Conservation (phyloP, 2,888 invertebrate genomes). For the Pyralis farinalis region DNA sequence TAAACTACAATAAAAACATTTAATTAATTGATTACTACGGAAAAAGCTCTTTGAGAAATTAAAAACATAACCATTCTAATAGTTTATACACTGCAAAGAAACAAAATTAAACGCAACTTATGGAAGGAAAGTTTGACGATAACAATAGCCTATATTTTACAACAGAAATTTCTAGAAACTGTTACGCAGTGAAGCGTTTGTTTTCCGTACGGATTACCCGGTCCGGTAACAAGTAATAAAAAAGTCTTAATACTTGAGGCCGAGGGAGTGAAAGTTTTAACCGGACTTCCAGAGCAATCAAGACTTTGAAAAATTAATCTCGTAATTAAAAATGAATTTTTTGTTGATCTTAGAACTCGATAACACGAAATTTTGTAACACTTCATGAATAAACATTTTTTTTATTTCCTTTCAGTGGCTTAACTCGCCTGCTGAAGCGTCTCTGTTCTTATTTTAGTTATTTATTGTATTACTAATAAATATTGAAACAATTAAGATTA, state of each 20-base stretch:
- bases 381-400: not conserved
- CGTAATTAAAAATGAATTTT: slow-evolving; percentile 47
- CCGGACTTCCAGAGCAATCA: slow-evolving; percentile 46
- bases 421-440: too few species aligned
- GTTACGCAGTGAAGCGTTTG: slow-evolving; percentile 21
- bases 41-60: too few species aligned
- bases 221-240: slow-evolving; percentile 52
- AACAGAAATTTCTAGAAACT: slow-evolving; percentile 3
- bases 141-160: not conserved
- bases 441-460: too few species aligned
- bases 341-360: slow-evolving; percentile 3
- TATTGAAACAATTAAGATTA: too few species aligned
- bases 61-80: not conserved
- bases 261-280: slow-evolving; percentile 46
- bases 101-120: not conserved
- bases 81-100: not conserved
- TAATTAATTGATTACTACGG: too few species aligned
- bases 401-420: not conserved
- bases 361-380: not conserved
- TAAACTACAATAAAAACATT: too few species aligned
- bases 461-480: too few species aligned
- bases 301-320: slow-evolving; percentile 53
- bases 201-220: slow-evolving; percentile 49
- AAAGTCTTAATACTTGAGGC: slow-evolving; percentile 49
- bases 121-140: not conserved